These are phyloP conservation scores for Fissipunctia ypsillon DNA, from an alignment of 2,888 invertebrate genomes.

Conservation along the genomic window DNA sequence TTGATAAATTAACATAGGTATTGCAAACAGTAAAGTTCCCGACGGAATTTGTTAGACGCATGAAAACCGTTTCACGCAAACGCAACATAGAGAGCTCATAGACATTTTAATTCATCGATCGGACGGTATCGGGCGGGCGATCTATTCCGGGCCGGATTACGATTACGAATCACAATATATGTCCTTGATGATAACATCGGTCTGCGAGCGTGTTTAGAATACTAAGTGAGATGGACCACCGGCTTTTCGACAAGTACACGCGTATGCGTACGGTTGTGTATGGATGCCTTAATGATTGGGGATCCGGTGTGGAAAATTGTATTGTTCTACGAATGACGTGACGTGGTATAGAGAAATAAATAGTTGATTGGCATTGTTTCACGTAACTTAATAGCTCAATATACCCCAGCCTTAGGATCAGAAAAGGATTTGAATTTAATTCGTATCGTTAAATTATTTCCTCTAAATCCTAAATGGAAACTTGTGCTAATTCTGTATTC, in stretches of 20 bases:
- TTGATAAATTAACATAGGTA: constrained; percentile 76
- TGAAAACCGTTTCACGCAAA: constrained; percentile 78
- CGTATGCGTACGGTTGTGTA: constrained; percentile 55
- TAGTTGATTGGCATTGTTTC: constrained; percentile 14
- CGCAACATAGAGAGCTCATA: constrained; percentile 69
- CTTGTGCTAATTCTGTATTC: constrained; percentile 21
- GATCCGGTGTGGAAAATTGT: constrained; percentile 71
- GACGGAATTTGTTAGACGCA: constrained; percentile 75
- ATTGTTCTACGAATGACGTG: constrained; percentile 64
- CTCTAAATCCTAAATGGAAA: constrained; percentile 17
- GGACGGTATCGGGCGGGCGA: constrained; percentile 79
- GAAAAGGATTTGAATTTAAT: neutral
- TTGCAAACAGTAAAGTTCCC: constrained; percentile 73
- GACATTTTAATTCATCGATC: constrained; percentile 83
- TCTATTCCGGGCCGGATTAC: constrained; percentile 85
- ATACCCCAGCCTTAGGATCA: neutral
- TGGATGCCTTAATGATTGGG: constrained; percentile 59
- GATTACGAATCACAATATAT: constrained; percentile 85
- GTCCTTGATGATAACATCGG: constrained; percentile 86
- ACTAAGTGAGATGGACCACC: constrained; percentile 86
- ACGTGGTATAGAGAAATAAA: constrained; percentile 20
- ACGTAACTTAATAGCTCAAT: constrained; percentile 10
- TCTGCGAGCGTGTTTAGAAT: constrained; percentile 80
- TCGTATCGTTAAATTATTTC: neutral
- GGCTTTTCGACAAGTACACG: constrained; percentile 74